These are phyloP conservation scores for Chlamydotis undulata DNA, from an alignment of 2,113 vertebrate species.

Conservation along the genomic window DNA sequence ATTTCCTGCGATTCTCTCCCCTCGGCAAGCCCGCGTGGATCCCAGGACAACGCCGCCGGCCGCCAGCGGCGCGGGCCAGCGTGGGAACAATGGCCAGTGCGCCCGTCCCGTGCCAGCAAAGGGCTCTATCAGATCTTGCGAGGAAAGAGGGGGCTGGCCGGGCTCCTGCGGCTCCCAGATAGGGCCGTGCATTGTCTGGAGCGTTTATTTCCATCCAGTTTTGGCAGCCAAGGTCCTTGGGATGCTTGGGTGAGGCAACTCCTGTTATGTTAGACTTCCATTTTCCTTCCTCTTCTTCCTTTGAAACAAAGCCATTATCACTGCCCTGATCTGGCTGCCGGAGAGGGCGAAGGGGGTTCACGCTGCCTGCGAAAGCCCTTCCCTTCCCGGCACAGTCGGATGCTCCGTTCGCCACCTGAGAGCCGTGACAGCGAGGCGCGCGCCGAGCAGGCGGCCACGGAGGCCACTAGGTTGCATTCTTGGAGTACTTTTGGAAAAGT, in stretches of 20 bases:
- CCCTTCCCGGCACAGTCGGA: background rate
- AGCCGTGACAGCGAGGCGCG: background rate
- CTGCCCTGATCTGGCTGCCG: slow-evolving; percentile 4
- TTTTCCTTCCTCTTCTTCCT: slow-evolving; percentile 65
- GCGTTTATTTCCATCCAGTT: slow-evolving; percentile 18
- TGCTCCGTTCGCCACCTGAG: background rate
- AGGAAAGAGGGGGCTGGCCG: background rate
- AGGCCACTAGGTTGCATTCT: slow-evolving; percentile 20
- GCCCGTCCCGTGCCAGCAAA: background rate
- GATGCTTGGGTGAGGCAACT: slow-evolving; percentile 33
- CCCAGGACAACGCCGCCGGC: background rate
- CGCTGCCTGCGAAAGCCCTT: background rate
- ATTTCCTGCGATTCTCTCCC: slow-evolving; percentile 42
- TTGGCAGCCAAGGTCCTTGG: background rate
- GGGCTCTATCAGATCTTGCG: slow-evolving; percentile 6
- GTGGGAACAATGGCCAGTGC: slow-evolving; percentile 5
- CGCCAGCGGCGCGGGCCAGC: background rate
- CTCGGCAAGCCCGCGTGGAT: background rate
- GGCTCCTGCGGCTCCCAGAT: slow-evolving; percentile 26
- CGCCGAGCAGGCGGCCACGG: background rate
- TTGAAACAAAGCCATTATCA: slow-evolving; percentile 58
- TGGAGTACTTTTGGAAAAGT: background rate
- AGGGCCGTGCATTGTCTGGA: slow-evolving; percentile 48
- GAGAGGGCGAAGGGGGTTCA: background rate
- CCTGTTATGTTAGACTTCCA: slow-evolving; percentile 36